Conservation (phyloP, 2,113 vertebrate genomes). For the Nibea coibor region DNA sequence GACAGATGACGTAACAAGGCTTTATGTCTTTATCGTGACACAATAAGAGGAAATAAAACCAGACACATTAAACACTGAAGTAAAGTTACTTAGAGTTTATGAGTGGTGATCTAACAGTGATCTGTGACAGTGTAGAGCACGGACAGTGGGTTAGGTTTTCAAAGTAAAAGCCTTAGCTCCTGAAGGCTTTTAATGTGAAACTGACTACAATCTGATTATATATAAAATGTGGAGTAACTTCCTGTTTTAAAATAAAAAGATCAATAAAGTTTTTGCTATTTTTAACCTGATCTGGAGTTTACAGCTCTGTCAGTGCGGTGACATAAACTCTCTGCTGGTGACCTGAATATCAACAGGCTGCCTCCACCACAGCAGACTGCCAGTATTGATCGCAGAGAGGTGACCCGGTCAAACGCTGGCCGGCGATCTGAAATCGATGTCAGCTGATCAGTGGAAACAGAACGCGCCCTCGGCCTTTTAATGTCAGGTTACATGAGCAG, state of each 20-base stretch:
- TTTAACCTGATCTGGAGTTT: background rate
- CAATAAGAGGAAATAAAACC: too few relatives aligned
- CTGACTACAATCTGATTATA: too few relatives aligned
- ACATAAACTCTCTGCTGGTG: constrained; percentile 25
- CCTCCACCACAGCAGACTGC: constrained; percentile 31
- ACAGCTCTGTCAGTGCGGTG: constrained; percentile 11
- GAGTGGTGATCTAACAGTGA: too few relatives aligned
- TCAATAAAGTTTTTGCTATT: background rate
- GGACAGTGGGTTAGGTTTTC: too few relatives aligned
- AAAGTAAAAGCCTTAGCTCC: too few relatives aligned
- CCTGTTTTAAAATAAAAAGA: background rate
- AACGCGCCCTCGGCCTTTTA: constrained; percentile 28
- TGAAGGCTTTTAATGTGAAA: too few relatives aligned
- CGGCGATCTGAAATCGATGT: constrained; percentile 50
- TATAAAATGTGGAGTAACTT: too few relatives aligned
- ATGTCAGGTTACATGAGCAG: constrained; percentile 4
- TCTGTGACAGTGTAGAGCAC: too few relatives aligned
- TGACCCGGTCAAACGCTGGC: constrained; percentile 23
- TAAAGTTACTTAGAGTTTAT: too few relatives aligned
- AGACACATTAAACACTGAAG: too few relatives aligned
- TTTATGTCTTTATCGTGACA: background rate
- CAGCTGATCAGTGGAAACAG: constrained; percentile 46
- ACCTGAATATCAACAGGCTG: constrained; percentile 25
- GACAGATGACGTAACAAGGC: constrained; percentile 39
- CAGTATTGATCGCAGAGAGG: constrained; percentile 32